These are phyloP conservation scores for Rhadinocentrus ornatus DNA, from an alignment of 2,797 vertebrate genomes.

Conservation along the genomic window DNA sequence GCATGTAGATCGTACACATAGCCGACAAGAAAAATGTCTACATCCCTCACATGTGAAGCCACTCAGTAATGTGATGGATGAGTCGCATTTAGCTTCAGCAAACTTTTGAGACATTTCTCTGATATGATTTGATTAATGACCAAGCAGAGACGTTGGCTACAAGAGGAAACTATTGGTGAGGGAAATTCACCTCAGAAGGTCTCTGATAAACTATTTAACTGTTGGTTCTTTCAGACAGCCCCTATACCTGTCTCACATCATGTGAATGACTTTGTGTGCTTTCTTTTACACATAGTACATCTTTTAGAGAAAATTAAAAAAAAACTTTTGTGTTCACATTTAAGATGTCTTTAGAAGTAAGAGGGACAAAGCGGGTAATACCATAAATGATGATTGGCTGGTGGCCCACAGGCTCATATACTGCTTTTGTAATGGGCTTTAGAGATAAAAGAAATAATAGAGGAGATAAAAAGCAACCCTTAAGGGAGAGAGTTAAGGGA, in stretches of 20 bases:
- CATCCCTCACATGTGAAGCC: conserved; percentile 73
- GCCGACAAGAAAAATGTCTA: conserved; percentile 80
- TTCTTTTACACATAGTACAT: conserved; percentile 13
- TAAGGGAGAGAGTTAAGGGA: neutral
- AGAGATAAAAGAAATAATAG: conserved; percentile 36
- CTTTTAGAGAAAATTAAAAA: conserved; percentile 16
- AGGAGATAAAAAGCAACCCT: conserved; percentile 43
- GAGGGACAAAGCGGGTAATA: neutral
- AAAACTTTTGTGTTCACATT: conserved; percentile 27
- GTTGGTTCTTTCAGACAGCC: conserved; percentile 58
- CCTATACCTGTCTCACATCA: conserved; percentile 17
- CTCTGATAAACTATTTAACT: conserved; percentile 60
- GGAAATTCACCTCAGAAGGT: conserved; percentile 61
- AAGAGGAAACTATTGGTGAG: conserved; percentile 53
- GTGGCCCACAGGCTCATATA: conserved; percentile 16
- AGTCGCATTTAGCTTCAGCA: conserved; percentile 81
- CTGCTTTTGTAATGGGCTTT: conserved; percentile 33
- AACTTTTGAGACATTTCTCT: conserved; percentile 79
- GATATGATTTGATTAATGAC: conserved; percentile 85
- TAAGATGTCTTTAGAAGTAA: conserved; percentile 10
- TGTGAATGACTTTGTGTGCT: conserved; percentile 34
- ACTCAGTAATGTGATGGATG: conserved; percentile 80
- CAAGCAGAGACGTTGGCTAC: conserved; percentile 59
- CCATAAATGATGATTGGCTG: conserved; percentile 41
- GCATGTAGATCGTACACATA: conserved; percentile 78